Evolutionary conservation across 2,888 invertebrate species (phyloP).

Genomic region (Eudemis profundana): DNA sequence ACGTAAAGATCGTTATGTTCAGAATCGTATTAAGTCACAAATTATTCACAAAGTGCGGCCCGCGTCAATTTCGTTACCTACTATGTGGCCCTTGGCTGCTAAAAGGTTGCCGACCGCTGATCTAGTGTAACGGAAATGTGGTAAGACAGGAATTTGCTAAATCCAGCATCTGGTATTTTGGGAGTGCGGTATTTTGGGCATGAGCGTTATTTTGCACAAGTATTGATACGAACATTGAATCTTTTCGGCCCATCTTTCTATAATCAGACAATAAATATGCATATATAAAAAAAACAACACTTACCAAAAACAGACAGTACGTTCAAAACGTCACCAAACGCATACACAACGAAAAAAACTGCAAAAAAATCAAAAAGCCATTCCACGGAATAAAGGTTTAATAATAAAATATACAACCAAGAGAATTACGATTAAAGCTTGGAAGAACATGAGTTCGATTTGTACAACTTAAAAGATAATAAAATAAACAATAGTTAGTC

Average conservation of each 20-base stretch:
- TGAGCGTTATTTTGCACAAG: no score
- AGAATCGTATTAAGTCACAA: no score
- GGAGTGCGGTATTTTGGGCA: no score
- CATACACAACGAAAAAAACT: constrained; percentile 58
- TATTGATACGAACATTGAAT: no score
- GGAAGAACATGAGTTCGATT: constrained; percentile 79
- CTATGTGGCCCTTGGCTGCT: no score
- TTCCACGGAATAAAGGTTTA: constrained; percentile 78
- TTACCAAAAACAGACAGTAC: constrained; percentile 65
- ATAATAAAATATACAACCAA: constrained; percentile 84
- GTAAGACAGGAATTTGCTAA: no score
- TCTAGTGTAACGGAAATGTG: no score
- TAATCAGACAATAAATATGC: constrained; percentile 49
- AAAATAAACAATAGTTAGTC: constrained; percentile 40
- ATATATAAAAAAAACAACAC: constrained; percentile 58
- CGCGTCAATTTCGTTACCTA: no score
- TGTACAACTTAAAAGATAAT: constrained; percentile 63
- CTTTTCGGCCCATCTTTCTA: neutral
- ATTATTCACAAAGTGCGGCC: no score
- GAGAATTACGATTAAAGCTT: constrained; percentile 82
- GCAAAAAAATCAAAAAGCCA: constrained; percentile 80
- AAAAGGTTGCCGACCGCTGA: no score
- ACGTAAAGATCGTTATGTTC: no score
- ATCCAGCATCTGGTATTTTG: no score
- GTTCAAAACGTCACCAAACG: constrained; percentile 68